Evolutionary conservation across 2,888 invertebrate species (phyloP), one percentile per base, ranked within the genome.

Genomic region (Eupeodes luniger): DNA sequence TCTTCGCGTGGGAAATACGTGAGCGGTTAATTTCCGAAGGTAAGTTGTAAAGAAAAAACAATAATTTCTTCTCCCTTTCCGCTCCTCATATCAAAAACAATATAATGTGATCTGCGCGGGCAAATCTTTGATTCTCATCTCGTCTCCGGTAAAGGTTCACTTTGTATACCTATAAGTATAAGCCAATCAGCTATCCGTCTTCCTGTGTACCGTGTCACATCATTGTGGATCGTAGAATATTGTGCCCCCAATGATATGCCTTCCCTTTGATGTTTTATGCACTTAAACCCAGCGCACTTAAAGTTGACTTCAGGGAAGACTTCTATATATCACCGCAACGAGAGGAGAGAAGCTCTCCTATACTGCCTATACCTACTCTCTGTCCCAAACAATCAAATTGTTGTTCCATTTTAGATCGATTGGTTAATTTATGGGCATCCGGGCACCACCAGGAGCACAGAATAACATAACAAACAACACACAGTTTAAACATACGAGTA

Each of bases 1-100:
- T 99, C 92, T 99, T 99, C 94, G 99, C 99, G 66, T 99, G 99
- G 99, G 99, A 99, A 95, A 99, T 99, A 91, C 95, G 99, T 81
- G 99, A 99, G 94, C 95, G 98, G 93, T 96, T 99, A 89, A 98
- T 99, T 92, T 97, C 98, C 89, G 99, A 99, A 96, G 98, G 98
- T 98, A 95, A 95, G 94, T 40, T 40, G 5, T 7, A 62, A 62
- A 62, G 40, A 40, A n/a, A 27, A 55, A 70, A 84, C 81, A 81
- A 88, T 88, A 85, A 88, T 64, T 62, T 72, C 77, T 62, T 72
- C 77, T 75, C 74, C 78, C 66, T 61, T 62, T 40, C 40, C 44
- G 9, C 34, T 62, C 49, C 53, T 16, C 49, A 59, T 5, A 34
- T 1, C 59, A 36, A 14, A 4, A 36, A n/a, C 34, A 7, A 4